These are phyloP conservation scores for Drosophila prostipennis DNA, from an alignment of 2,888 invertebrate species.

Conservation along the genomic window DNA sequence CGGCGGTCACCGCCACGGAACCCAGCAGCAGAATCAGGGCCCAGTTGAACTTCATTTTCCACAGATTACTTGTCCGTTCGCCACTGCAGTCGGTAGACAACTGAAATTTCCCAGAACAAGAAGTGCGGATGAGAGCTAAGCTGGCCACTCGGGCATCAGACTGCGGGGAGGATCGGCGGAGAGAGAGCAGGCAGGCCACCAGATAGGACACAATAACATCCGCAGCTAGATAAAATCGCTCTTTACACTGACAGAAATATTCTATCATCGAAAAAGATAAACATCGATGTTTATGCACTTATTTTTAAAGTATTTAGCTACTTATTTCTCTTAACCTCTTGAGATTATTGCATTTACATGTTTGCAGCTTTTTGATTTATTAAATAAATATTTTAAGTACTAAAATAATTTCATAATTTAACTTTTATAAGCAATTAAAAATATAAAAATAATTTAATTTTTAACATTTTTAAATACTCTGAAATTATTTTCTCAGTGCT, in stretches of 20 bases:
- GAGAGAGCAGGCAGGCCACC: conserved; percentile 16
- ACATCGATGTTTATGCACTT: too few relatives aligned
- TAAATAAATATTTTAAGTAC: too few relatives aligned
- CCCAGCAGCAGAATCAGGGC: conserved; percentile 46
- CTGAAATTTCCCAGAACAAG: conserved; percentile 36
- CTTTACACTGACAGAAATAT: conserved; percentile 10
- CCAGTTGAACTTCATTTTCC: conserved; percentile 38
- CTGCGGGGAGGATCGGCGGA: not conserved
- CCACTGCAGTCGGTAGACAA: conserved; percentile 40
- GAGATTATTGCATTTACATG: too few relatives aligned
- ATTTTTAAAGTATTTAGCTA: too few relatives aligned
- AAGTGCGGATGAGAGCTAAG: not conserved
- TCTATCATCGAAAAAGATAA: too few relatives aligned
- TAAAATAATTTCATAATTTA: too few relatives aligned
- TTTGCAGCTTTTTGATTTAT: too few relatives aligned
- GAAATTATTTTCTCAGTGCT: conserved; percentile 12
- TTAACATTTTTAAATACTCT: too few relatives aligned
- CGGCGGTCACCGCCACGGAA: conserved; percentile 18
- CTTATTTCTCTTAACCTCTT: too few relatives aligned
- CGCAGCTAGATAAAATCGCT: conserved; percentile 57
- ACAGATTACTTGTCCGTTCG: conserved; percentile 31
- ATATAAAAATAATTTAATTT: not conserved
- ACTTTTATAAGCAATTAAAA: too few relatives aligned
- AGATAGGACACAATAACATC: conserved; percentile 56
- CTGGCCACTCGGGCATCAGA: conserved; percentile 5